phyloP scores from a whole-genome alignment of 2,113 vertebrate species.

The Vulpes vulpes region DNA sequence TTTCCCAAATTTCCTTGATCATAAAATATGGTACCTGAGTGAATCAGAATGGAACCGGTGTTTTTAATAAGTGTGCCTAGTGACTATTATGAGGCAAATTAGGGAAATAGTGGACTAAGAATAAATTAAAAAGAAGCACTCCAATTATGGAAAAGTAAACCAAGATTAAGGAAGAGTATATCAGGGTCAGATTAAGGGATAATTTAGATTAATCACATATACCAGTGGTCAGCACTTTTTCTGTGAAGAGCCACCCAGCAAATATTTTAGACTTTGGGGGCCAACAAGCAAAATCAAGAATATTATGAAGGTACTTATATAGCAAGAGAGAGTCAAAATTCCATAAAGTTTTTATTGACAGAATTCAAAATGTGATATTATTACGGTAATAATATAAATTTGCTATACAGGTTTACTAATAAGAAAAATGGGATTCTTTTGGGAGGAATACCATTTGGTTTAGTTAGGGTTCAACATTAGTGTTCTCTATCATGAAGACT shows the following conservation, averaged over 20 bases:
- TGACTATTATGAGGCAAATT: background rate
- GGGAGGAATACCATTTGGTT: background rate
- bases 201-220: conserved; percentile 38
- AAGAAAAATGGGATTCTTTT: background rate
- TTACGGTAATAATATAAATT: background rate
- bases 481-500: background rate
- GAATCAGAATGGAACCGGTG: background rate
- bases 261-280: background rate
- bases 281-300: conserved; percentile 12
- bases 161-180: conserved; percentile 42
- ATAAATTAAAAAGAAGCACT: background rate
- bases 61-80: conserved; percentile 23
- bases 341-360: background rate
- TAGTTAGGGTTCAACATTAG: background rate
- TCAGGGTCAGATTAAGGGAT: conserved; percentile 32
- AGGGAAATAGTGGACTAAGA: conserved; percentile 9
- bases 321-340: conserved; percentile 48
- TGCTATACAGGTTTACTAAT: background rate
- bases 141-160: conserved; percentile 33
- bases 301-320: background rate
- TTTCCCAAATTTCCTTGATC: conserved; percentile 36
- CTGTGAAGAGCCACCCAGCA: background rate
- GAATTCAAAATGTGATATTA: conserved; percentile 34
- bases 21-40: background rate
- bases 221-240: conserved; percentile 14